Evolutionary conservation across 2,888 invertebrate genomes (phyloP), one percentile per base, ranked within the genome.

Genomic region (Acanthosoma haemorrhoidale): DNA sequence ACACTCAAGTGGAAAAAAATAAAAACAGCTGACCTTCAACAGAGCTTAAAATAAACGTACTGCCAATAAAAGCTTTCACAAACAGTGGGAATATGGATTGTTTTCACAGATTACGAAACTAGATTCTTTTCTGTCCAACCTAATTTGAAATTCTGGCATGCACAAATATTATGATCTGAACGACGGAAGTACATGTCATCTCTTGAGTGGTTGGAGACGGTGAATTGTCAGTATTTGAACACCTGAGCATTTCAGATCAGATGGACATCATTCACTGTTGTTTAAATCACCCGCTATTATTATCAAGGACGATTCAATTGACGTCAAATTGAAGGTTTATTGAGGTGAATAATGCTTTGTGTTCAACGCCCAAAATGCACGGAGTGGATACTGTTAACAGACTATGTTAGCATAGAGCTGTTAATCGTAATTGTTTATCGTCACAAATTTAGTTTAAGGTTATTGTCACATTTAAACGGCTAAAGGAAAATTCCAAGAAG

Each of bases 161-260:
- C 51, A 51, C 51, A 51, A 51, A 51, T 51, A 51, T 51, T 51
- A 51, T 51, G 51, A 51, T 51, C 51, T n/a, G 18, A 25, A 4
- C 29, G 51, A 51, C 51, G 51, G 51, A 51, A 51, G 51, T 51
- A 6, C 2, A 25, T n/a, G n/a, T n/a, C n/a, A 25, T n/a, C 25
- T 51, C 25, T 25, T 5, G 3, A 18, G 51, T 51, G 51, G 1
- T 21, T 21, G 18, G 13, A 25, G 25, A 6, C n/a, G 51, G n/a
- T n/a, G n/a, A 9, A 6, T 1, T 29, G 25, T n/a, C 51, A 25
- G n/a, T n/a, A n/a, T 51, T 51, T 51, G 29, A 21, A 51, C 51
- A 51, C 51, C 51, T 51, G 51, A 5, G 51, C 13, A 25, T 21
- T 21, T 5, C n/a, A 2, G 2, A 51, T 51, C 51, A n/a, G 51